phyloP scores from a whole-genome alignment of 2,888 invertebrate species.

The Saturnia japonica region DNA sequence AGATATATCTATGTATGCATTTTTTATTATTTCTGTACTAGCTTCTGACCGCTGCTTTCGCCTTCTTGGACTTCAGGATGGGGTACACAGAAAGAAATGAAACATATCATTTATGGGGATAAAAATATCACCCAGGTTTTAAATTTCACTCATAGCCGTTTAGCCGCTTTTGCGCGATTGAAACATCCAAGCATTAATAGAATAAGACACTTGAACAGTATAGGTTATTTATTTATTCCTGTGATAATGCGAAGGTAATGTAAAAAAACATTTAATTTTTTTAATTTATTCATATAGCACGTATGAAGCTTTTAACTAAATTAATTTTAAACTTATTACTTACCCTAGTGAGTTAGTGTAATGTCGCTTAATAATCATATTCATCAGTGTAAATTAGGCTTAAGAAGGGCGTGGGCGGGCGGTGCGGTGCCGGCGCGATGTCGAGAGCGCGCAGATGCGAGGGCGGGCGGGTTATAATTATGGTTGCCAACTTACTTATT shows the following conservation, averaged over 20 bases:
- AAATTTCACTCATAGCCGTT: too few species aligned
- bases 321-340: slow-evolving; percentile 12
- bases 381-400: slow-evolving; percentile 16
- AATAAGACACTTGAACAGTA: not conserved
- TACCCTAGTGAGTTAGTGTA: slow-evolving; percentile 3
- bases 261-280: not conserved
- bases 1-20: too few species aligned
- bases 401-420: slow-evolving; percentile 18
- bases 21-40: too few species aligned
- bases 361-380: slow-evolving; percentile 14
- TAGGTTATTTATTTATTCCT: not conserved
- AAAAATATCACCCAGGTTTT: too few species aligned
- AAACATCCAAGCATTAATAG: too few species aligned
- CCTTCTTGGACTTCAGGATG: too few species aligned
- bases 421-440: slow-evolving; percentile 26
- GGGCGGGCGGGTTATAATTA: slow-evolving; percentile 31
- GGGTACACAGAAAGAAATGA: too few species aligned
- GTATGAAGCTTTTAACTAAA: slow-evolving; percentile 6
- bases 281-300: not conserved
- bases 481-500: not conserved
- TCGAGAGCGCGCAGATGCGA: slow-evolving; percentile 43
- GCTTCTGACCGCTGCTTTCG: too few species aligned
- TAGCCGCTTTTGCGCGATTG: too few species aligned
- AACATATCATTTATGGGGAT: too few species aligned
- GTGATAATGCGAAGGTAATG: not conserved